Evolutionary conservation across 1,140 invertebrate genomes (phyloP).

Genomic region (Proales similis): DNA sequence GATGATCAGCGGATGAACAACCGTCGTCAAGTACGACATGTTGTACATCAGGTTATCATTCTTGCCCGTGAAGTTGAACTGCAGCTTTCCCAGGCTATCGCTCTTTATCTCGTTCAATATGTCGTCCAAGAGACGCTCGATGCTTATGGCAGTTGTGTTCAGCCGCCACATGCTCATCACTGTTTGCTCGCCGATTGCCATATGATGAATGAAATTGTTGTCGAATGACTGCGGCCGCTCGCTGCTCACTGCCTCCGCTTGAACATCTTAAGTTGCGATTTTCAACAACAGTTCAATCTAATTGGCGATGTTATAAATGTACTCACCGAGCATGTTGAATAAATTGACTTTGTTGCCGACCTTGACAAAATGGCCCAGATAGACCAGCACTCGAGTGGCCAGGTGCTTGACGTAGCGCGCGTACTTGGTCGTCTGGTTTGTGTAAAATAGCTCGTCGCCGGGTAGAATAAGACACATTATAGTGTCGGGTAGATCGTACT

Average conservation of each 20-base stretch:
- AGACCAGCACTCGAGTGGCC: slow-evolving; percentile 62
- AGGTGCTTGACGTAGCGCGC: slow-evolving; percentile 66
- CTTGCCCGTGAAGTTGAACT: slow-evolving; percentile 8
- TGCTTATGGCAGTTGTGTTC: slow-evolving; percentile 10
- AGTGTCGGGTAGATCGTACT: slow-evolving; percentile 61
- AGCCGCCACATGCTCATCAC: not conserved
- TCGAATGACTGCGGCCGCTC: slow-evolving; percentile 27
- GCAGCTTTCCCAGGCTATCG: slow-evolving; percentile 9
- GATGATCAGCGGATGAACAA: slow-evolving; percentile 60
- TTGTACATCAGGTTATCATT: slow-evolving; percentile 8
- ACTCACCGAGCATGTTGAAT: slow-evolving; percentile 52
- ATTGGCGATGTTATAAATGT: not conserved
- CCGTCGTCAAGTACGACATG: slow-evolving; percentile 55
- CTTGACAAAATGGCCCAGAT: slow-evolving; percentile 57
- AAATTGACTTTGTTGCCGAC: slow-evolving; percentile 57
- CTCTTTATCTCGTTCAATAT: slow-evolving; percentile 22
- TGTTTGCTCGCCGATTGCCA: slow-evolving; percentile 37
- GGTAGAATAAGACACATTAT: slow-evolving; percentile 64
- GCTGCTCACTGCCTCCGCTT: slow-evolving; percentile 5
- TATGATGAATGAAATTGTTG: slow-evolving; percentile 36
- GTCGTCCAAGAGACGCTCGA: slow-evolving; percentile 32
- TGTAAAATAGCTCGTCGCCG: slow-evolving; percentile 69
- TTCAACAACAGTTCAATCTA: not conserved
- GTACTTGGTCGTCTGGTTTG: slow-evolving; percentile 65
- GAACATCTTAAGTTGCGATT: not conserved